Percentiles rank a stretch among this genome's conserved stretches.
These are phyloP conservation scores for Antheraea assamensis DNA, from an alignment of 2,888 invertebrate genomes.

Conservation along the genomic window DNA sequence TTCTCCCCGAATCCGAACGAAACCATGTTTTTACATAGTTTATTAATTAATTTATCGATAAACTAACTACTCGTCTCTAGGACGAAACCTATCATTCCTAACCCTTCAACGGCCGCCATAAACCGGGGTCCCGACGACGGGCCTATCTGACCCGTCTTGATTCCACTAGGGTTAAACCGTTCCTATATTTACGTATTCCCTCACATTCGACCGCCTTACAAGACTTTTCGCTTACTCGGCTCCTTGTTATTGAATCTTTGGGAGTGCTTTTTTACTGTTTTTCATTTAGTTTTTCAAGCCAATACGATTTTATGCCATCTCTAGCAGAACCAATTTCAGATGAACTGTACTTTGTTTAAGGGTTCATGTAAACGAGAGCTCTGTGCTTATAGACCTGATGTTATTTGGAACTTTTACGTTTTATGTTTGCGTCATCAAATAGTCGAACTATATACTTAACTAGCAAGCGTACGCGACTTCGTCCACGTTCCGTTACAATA, in stretches of 20 bases:
- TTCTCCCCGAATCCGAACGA: no score
- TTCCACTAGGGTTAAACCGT: slow-evolving; percentile 22
- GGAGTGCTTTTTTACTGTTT: slow-evolving; percentile 18
- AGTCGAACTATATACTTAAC: no score
- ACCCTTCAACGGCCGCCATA: slow-evolving; percentile 26
- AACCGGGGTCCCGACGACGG: slow-evolving; percentile 23
- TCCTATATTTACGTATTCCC: slow-evolving; percentile 17
- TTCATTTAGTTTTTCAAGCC: slow-evolving; percentile 15
- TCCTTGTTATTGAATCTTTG: slow-evolving; percentile 21
- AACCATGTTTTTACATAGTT: no score
- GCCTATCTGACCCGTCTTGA: slow-evolving; percentile 23
- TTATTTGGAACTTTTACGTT: not conserved
- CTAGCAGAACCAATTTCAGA: not conserved
- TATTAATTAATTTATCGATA: slow-evolving; percentile 10
- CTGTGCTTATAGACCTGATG: not conserved
- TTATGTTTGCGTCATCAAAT: not conserved
- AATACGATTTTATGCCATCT: slow-evolving; percentile 6
- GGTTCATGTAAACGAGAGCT: not conserved
- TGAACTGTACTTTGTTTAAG: slow-evolving; percentile 11
- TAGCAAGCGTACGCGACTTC: no score
- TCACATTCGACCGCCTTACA: slow-evolving; percentile 26
- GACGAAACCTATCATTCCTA: slow-evolving; percentile 21
- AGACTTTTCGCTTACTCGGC: slow-evolving; percentile 32
- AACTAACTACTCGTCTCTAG: slow-evolving; percentile 1
- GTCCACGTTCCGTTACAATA: no score